Conservation (phyloP, 2,113 vertebrate species). For the Dicrurus megarhynchus region DNA sequence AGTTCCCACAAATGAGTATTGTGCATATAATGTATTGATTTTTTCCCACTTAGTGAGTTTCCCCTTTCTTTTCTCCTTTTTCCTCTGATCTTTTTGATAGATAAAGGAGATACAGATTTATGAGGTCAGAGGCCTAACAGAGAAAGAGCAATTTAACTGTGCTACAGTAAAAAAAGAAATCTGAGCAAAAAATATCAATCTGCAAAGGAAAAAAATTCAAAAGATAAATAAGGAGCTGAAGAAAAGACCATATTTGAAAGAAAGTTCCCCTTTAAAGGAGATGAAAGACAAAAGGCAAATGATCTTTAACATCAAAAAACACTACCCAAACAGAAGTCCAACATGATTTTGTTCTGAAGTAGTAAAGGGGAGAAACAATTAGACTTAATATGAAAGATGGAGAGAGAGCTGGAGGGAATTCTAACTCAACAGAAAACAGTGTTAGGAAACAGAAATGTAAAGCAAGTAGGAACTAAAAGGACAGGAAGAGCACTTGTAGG, state of each 20-base stretch:
- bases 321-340: not conserved
- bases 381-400: not conserved
- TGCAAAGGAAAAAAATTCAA: not conserved
- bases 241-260: not conserved
- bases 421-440: not conserved
- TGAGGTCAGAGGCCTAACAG: not conserved
- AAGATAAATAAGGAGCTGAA: constrained; percentile 25
- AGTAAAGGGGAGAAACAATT: not conserved
- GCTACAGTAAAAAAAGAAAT: not conserved
- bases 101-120: not conserved
- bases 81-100: not conserved
- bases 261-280: not conserved
- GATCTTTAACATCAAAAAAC: not conserved
- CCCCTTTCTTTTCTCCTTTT: not conserved
- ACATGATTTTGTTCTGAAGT: not conserved
- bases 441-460: not conserved
- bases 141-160: not conserved
- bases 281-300: not conserved
- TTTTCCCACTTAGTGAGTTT: not conserved
- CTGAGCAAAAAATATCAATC: not conserved
- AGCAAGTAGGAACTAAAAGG: not conserved
- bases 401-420: not conserved
- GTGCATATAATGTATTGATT: not conserved
- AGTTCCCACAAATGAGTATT: not conserved
- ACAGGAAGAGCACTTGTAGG: not conserved